Percentiles rank a stretch among this genome's conserved stretches.
phyloP scores from a whole-genome alignment of 2,113 vertebrate species.

The Mellivora capensis region DNA sequence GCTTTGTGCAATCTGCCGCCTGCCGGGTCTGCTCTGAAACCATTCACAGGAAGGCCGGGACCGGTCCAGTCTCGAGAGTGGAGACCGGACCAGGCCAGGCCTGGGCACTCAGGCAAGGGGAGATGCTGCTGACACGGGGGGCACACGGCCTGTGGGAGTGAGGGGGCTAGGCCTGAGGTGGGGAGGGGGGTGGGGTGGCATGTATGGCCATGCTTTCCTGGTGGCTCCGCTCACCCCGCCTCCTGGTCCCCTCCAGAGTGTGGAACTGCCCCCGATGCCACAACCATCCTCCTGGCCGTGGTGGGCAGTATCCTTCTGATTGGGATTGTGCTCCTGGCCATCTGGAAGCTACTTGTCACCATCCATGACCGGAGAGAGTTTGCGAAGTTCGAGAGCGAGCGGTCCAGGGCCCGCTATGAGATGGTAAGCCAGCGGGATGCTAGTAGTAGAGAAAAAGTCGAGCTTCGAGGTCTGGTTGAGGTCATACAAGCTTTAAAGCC shows the following conservation, averaged over 20 bases:
- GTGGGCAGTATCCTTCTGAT: conserved; percentile 93
- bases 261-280: conserved; percentile 83
- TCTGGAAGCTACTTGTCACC: conserved; percentile 96
- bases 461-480: not conserved
- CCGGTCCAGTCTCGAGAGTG: rapidly evolving
- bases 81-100: not conserved
- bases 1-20: not conserved
- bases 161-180: not conserved
- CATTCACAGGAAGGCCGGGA: not conserved
- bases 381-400: conserved; percentile 93
- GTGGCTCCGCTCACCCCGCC: not conserved
- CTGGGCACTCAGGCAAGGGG: rapidly evolving
- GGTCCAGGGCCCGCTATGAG: conserved; percentile 93
- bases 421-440: conserved; percentile 86
- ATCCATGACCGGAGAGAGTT: conserved; percentile 95
- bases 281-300: conserved; percentile 90
- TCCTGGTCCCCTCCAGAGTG: conserved; percentile 84
- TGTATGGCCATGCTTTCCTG: not conserved
- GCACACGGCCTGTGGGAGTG: not conserved
- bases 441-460: rapidly evolving
- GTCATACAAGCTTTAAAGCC: not conserved
- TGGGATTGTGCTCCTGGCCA: conserved; percentile 88
- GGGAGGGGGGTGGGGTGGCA: rapidly evolving
- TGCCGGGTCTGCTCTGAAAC: not conserved
- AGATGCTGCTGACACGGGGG: not conserved